These are phyloP conservation scores for Cryptoleucopteryx plumbea DNA, from an alignment of 2,113 vertebrate genomes.

Conservation along the genomic window DNA sequence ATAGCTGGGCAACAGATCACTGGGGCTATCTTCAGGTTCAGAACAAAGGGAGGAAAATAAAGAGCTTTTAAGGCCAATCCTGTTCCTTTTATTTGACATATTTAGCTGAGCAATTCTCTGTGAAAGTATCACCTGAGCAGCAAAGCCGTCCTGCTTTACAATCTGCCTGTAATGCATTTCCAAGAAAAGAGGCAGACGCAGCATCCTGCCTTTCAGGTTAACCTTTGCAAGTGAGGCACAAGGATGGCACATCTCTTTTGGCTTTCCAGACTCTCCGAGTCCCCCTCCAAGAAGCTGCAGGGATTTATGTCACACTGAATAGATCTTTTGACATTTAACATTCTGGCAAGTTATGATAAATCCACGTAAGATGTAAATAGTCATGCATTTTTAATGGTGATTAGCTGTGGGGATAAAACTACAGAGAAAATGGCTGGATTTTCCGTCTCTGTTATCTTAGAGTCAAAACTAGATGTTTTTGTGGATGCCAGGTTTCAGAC, in stretches of 20 bases:
- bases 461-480: neutral
- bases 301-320: neutral
- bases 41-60: slow-evolving; percentile 25
- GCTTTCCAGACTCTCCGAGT: neutral
- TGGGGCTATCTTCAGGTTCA: neutral
- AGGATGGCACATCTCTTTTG: neutral
- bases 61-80: slow-evolving; percentile 2
- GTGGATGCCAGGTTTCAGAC: neutral
- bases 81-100: neutral
- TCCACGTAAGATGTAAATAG: neutral
- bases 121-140: neutral
- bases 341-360: neutral
- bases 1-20: neutral
- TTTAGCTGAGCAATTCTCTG: neutral
- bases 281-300: neutral
- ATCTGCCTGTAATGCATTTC: neutral
- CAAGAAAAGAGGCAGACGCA: neutral
- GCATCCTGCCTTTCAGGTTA: neutral
- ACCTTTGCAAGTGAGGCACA: neutral
- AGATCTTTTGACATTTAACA: neutral
- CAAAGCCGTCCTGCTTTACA: neutral
- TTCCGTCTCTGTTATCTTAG: neutral
- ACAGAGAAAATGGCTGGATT: neutral
- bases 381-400: neutral
- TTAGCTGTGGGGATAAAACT: neutral